phyloP scores from a whole-genome alignment of 2,888 invertebrate genomes.

The Erebia ligea region DNA sequence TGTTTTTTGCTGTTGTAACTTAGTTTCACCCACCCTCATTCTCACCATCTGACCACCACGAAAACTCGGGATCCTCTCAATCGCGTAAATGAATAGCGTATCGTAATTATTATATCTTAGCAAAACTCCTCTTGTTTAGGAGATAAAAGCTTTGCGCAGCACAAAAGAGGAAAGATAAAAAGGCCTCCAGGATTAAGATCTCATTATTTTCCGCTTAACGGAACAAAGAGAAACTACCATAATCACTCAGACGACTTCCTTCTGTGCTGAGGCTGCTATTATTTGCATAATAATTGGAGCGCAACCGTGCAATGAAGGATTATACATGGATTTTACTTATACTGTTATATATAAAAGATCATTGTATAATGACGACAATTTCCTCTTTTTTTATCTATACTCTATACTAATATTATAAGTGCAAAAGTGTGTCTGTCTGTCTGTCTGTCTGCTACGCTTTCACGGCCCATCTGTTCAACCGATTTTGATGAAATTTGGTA shows the following conservation, averaged over 20 bases:
- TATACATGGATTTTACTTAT: not conserved
- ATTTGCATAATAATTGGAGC: conserved; percentile 29
- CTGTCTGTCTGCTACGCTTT: no score
- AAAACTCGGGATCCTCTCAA: not conserved
- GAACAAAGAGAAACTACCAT: conserved; percentile 40
- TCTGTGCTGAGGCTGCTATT: conserved; percentile 25
- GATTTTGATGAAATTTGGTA: no score
- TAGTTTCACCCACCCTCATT: no score
- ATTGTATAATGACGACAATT: no score
- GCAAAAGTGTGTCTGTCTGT: no score
- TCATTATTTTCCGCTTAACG: conserved; percentile 39
- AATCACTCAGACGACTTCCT: conserved; percentile 35
- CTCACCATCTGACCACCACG: no score
- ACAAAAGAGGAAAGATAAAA: conserved; percentile 40
- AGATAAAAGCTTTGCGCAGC: conserved; percentile 37
- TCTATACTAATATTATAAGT: no score
- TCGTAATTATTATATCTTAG: conserved; percentile 26
- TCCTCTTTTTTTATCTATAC: no score
- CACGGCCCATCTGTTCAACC: no score
- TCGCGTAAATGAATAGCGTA: not conserved
- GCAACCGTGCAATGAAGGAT: not conserved
- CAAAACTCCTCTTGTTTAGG: conserved; percentile 26
- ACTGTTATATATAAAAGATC: no score
- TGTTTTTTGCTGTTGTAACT: no score
- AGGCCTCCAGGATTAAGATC: conserved; percentile 40